These are phyloP conservation scores for Brenthis daphne DNA, from an alignment of 2,888 invertebrate genomes.

Conservation along the genomic window DNA sequence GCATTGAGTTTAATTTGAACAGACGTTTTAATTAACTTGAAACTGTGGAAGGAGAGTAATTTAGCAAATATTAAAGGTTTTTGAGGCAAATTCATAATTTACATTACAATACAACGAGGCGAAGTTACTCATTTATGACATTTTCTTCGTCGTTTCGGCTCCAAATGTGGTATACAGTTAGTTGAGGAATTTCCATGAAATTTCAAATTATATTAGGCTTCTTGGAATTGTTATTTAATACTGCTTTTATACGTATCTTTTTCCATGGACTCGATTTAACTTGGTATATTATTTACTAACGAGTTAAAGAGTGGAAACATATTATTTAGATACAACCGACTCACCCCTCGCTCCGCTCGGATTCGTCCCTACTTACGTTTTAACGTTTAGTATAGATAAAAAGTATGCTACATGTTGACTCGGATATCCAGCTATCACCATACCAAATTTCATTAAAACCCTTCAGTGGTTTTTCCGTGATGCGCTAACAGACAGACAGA, in stretches of 20 bases:
- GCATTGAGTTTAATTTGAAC: constrained; percentile 26
- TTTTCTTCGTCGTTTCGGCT: constrained; percentile 1
- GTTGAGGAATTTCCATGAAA: constrained; percentile 1
- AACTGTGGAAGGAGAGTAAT: constrained; percentile 28
- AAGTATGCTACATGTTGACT: no score
- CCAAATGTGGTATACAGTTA: background rate
- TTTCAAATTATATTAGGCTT: background rate
- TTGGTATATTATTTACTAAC: background rate
- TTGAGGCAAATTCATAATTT: constrained; percentile 21
- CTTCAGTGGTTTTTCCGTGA: no score
- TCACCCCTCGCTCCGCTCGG: no score
- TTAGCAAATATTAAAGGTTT: constrained; percentile 26
- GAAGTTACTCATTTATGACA: background rate
- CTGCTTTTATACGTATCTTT: background rate
- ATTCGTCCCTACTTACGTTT: no score
- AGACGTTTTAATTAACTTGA: constrained; percentile 37
- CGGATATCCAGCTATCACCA: no score
- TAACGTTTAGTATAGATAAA: no score
- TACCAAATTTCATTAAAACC: no score
- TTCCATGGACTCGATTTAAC: background rate
- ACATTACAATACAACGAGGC: constrained; percentile 7
- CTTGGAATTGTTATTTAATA: background rate
- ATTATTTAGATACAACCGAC: no score
- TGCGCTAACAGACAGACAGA: no score
- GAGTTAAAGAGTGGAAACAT: no score